These are phyloP conservation scores for Brachystomella parvula DNA, from an alignment of 1,140 invertebrate species.

Conservation along the genomic window DNA sequence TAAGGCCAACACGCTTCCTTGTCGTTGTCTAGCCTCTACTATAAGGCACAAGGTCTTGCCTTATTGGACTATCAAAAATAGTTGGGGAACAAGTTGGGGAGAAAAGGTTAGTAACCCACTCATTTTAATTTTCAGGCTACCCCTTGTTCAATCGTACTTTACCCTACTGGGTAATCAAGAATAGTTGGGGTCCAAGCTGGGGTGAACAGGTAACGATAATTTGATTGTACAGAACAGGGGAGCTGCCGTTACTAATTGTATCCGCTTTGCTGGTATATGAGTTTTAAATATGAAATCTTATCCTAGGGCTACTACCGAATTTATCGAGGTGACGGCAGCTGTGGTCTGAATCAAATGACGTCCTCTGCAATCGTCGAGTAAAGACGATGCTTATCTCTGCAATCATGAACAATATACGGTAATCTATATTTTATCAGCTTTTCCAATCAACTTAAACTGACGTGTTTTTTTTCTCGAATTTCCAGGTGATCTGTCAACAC, in stretches of 20 bases:
- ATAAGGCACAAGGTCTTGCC: constrained; percentile 41
- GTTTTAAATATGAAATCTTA: constrained; percentile 10
- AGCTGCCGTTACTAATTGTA: no score
- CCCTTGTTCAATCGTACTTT: constrained; percentile 69
- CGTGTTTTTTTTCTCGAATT: no score
- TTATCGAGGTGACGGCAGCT: constrained; percentile 88
- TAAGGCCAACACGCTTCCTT: not conserved
- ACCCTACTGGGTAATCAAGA: constrained; percentile 89
- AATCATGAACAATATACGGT: no score
- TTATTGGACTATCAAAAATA: constrained; percentile 71
- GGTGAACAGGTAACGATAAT: constrained; percentile 53
- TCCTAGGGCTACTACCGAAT: constrained; percentile 85
- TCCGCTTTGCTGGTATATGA: no score
- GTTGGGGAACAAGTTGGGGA: constrained; percentile 51
- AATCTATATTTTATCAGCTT: no score
- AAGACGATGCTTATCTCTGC: no score
- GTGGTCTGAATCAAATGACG: constrained; percentile 85
- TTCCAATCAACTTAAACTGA: no score
- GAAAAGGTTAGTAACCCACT: constrained; percentile 47
- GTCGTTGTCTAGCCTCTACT: constrained; percentile 20
- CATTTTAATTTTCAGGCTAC: constrained; percentile 56
- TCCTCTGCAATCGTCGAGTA: constrained; percentile 70
- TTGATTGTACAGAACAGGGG: no score
- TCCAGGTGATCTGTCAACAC: no score
- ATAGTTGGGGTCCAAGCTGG: constrained; percentile 83